Evolutionary conservation across 2,888 invertebrate species (phyloP).

Genomic region (Saturnia pavonia): DNA sequence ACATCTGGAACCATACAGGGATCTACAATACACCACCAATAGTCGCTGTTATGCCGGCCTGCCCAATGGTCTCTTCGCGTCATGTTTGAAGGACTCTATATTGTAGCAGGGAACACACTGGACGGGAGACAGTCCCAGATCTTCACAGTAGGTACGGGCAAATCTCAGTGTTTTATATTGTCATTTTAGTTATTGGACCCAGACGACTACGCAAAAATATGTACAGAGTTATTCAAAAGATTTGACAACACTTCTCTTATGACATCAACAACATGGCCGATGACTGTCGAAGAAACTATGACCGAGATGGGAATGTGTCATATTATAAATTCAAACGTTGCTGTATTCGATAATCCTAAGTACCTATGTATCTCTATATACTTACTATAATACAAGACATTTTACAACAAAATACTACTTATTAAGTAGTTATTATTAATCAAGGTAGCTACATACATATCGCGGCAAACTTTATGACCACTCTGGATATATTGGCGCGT

Average conservation of each 20-base stretch:
- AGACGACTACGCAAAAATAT: constrained; percentile 55
- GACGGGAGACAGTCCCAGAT: too few relatives aligned
- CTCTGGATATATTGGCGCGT: too few relatives aligned
- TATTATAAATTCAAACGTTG: constrained; percentile 85
- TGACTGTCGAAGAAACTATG: constrained; percentile 78
- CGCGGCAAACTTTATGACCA: too few relatives aligned
- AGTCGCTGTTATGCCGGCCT: too few relatives aligned
- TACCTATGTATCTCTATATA: constrained; percentile 36
- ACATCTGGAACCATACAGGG: too few relatives aligned
- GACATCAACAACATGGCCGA: constrained; percentile 57
- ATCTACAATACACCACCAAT: too few relatives aligned
- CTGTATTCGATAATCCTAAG: constrained; percentile 79
- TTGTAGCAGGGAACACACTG: too few relatives aligned
- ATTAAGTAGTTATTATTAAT: not conserved
- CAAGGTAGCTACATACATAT: too few relatives aligned
- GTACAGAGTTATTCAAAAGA: constrained; percentile 50
- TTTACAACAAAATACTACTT: too few relatives aligned
- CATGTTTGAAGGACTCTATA: too few relatives aligned
- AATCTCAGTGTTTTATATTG: not conserved
- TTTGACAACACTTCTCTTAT: constrained; percentile 50
- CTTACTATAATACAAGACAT: not conserved
- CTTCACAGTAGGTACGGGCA: not conserved
- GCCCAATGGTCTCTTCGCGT: too few relatives aligned
- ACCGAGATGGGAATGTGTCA: constrained; percentile 88
- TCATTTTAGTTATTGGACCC: constrained; percentile 52